Conservation (phyloP, 2,113 vertebrate genomes). For the Sardina pilchardus region DNA sequence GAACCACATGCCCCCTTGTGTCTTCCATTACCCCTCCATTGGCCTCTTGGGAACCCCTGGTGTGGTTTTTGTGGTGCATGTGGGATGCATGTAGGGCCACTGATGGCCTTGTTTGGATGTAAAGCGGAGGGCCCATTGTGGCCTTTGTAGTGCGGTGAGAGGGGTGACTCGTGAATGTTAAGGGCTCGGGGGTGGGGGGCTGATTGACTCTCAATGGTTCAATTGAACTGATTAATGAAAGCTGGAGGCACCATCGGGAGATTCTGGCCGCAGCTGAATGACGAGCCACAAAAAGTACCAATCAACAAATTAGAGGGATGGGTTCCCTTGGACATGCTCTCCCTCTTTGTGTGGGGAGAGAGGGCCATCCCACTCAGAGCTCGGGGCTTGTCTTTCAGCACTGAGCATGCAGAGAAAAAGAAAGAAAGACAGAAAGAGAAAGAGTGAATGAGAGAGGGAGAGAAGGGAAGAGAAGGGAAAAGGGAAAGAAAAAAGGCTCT, state of each 20-base stretch:
- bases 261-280: slow-evolving; percentile 29
- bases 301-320: slow-evolving; percentile 42
- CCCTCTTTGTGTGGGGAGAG: slow-evolving; percentile 25
- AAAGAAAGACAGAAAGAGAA: background rate
- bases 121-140: slow-evolving; percentile 36
- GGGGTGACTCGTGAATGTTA: slow-evolving; percentile 7
- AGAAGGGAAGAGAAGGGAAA: slow-evolving; percentile 7
- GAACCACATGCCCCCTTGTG: background rate
- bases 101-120: slow-evolving; percentile 19
- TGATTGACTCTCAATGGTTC: slow-evolving; percentile 45
- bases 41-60: background rate
- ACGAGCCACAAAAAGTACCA: slow-evolving; percentile 21
- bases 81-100: background rate
- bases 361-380: background rate
- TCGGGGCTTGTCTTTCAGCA: slow-evolving; percentile 5
- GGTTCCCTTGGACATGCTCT: slow-evolving; percentile 37
- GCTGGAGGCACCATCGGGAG: slow-evolving; percentile 27
- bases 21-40: background rate
- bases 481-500: background rate
- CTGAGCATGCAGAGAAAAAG: slow-evolving; percentile 7
- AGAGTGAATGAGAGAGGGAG: background rate
- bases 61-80: slow-evolving; percentile 13
- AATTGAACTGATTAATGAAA: slow-evolving; percentile 51
- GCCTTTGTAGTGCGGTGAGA: slow-evolving; percentile 35
- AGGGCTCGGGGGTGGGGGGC: slow-evolving; percentile 22